Evolutionary conservation across 1,140 invertebrate genomes (phyloP).

Genomic region (Saccostrea glomerata): DNA sequence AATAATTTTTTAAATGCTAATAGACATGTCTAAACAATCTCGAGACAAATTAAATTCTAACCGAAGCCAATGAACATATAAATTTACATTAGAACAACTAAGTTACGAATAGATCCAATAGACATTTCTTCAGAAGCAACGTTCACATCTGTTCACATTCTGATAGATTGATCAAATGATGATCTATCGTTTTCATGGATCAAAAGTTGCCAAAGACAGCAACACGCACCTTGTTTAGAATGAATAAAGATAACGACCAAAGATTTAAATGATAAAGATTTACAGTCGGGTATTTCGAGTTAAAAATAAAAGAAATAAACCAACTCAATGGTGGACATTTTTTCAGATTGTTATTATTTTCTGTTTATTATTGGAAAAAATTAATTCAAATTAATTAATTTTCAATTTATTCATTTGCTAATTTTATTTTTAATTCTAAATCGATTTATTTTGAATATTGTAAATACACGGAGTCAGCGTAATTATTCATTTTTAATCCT

Average conservation of each 20-base stretch:
- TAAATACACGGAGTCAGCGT: no score
- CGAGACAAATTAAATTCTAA: no score
- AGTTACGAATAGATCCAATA: no score
- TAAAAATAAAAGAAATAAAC: neutral
- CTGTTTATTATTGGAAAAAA: neutral
- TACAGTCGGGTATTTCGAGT: neutral
- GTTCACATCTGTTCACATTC: slow-evolving; percentile 7
- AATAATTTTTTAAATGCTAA: no score
- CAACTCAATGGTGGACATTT: neutral
- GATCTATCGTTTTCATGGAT: slow-evolving; percentile 30
- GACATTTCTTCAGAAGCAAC: neutral
- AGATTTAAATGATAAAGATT: slow-evolving; percentile 28
- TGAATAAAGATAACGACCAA: neutral
- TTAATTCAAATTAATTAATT: neutral
- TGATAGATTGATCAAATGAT: neutral
- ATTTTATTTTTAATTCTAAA: no score
- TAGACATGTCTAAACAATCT: no score
- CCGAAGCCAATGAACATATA: no score
- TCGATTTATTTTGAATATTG: no score
- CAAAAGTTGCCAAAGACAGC: slow-evolving; percentile 29
- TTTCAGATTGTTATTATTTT: neutral
- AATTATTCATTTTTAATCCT: no score
- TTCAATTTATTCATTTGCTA: neutral
- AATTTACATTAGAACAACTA: no score
- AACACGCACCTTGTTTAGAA: neutral